These are phyloP conservation scores for Shinisaurus crocodilurus DNA, from an alignment of 2,113 vertebrate genomes.

Conservation along the genomic window DNA sequence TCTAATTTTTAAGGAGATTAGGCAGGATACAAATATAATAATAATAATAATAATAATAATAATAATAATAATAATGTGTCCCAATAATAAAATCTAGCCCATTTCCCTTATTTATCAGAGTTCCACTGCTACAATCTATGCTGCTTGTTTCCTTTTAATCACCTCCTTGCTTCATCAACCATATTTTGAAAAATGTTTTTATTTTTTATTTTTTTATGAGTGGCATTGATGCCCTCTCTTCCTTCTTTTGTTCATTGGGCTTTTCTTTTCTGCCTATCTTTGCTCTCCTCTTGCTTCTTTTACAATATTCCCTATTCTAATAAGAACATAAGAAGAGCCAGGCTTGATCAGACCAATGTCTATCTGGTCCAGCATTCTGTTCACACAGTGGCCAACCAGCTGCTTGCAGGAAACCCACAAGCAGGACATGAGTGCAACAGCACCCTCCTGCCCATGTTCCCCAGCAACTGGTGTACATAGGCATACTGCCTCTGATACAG, in stretches of 20 bases:
- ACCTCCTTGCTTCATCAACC: background rate
- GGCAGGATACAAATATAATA: no score
- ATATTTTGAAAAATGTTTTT: background rate
- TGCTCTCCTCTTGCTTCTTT: background rate
- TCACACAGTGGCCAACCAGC: no score
- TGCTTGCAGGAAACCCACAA: no score
- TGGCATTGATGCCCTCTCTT: background rate
- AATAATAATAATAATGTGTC: slow-evolving; percentile 19
- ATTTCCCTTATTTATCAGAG: background rate
- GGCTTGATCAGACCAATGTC: no score
- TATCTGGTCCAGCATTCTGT: no score
- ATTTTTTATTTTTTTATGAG: slow-evolving; percentile 1
- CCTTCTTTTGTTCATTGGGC: background rate
- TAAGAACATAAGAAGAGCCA: no score
- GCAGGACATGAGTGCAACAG: no score
- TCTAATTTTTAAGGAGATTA: background rate
- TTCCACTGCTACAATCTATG: background rate
- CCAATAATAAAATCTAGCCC: background rate
- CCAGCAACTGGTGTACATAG: no score
- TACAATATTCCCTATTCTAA: background rate
- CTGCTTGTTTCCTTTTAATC: background rate
- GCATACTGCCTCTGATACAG: no score
- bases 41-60: no score
- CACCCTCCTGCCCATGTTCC: no score
- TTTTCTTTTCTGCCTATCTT: background rate